These are phyloP conservation scores for Sesia apiformis DNA, from an alignment of 2,888 invertebrate species.

Conservation along the genomic window DNA sequence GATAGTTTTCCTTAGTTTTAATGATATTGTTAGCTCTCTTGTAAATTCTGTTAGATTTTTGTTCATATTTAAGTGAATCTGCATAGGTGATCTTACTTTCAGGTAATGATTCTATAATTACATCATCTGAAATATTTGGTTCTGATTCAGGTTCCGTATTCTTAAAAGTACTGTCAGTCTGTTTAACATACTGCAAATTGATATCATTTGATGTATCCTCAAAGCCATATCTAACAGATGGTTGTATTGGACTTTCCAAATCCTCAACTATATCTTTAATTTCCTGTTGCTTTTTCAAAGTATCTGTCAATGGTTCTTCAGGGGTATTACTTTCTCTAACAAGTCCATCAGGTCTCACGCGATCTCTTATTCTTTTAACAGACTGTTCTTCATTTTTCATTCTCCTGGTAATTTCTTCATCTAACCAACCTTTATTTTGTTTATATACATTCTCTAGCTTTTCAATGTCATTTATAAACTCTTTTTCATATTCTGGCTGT, in stretches of 20 bases:
- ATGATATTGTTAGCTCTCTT: conserved; percentile 50
- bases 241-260: background rate
- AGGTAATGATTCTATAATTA: background rate
- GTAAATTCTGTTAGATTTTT: background rate
- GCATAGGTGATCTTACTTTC: conserved; percentile 27
- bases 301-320: conserved; percentile 20
- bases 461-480: conserved; percentile 41
- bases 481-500: conserved; percentile 40
- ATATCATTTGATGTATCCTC: background rate
- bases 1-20: conserved; percentile 52
- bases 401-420: conserved; percentile 45
- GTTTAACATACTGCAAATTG: background rate
- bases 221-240: background rate
- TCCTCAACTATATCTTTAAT: background rate
- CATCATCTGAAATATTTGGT: background rate
- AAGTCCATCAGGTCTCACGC: conserved; percentile 13
- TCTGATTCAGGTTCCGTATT: background rate
- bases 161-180: background rate
- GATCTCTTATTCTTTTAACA: conserved; percentile 23
- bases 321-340: conserved; percentile 1
- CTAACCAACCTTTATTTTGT: conserved; percentile 57
- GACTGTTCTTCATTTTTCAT: conserved; percentile 30
- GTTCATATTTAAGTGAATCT: conserved; percentile 42
- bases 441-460: conserved; percentile 50
- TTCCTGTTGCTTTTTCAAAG: conserved; percentile 13